phyloP scores from a whole-genome alignment of 2,888 invertebrate species.

The Portevinia maculata region DNA sequence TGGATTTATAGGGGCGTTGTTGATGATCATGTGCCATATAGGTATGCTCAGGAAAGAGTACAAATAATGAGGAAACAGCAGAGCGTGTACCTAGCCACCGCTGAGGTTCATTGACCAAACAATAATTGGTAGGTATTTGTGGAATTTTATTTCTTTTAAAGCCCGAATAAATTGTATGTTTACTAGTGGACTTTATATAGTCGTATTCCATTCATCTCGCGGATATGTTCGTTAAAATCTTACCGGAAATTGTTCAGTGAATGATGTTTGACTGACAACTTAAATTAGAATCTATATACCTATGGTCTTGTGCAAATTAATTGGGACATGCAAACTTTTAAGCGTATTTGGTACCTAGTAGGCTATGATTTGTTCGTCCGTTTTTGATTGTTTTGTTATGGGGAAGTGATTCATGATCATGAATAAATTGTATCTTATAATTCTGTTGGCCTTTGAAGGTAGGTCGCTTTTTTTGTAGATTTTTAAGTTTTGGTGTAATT shows the following conservation, averaged over 20 bases:
- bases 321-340: no score
- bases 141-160: constrained; percentile 18
- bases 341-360: no score
- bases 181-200: constrained; percentile 14
- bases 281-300: constrained; percentile 16
- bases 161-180: constrained; percentile 7
- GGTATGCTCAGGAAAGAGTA: constrained; percentile 11
- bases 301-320: no score
- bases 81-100: constrained; percentile 9
- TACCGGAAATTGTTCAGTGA: constrained; percentile 44
- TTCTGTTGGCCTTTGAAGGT: no score
- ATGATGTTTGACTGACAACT: constrained; percentile 26
- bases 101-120: constrained; percentile 51
- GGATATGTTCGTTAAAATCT: neutral
- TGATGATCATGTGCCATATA: constrained; percentile 7
- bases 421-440: no score
- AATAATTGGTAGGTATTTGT: constrained; percentile 12
- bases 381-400: no score
- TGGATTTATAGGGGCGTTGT: constrained; percentile 1
- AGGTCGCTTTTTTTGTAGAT: no score
- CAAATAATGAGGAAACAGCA: constrained; percentile 17
- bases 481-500: no score
- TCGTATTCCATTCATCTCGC: constrained; percentile 5
- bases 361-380: no score
- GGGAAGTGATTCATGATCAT: no score